phyloP scores from a whole-genome alignment of 2,797 vertebrate genomes.

The Anomalospiza imberbis region DNA sequence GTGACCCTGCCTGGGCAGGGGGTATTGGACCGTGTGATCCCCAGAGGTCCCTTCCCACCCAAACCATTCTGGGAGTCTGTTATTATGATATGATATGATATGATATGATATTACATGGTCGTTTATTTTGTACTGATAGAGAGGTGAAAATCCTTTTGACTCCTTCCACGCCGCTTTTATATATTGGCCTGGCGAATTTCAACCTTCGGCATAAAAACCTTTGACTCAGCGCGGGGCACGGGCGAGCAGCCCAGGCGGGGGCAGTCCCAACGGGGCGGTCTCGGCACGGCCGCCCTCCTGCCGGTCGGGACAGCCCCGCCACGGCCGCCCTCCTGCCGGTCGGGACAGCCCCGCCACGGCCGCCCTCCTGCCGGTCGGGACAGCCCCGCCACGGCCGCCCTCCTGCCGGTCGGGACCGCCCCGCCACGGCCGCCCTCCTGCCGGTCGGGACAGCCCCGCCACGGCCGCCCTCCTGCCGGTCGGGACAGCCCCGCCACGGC shows the following conservation, averaged over 20 bases:
- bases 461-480: too few species aligned
- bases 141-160: neutral
- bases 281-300: rapidly evolving
- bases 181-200: neutral
- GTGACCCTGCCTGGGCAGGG: neutral
- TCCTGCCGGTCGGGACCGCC: neutral
- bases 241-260: rapidly evolving
- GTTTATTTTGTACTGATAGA: neutral
- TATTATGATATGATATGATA: too few species aligned
- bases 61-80: neutral
- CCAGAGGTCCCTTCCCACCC: neutral
- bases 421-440: too few species aligned
- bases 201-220: neutral
- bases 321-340: neutral
- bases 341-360: neutral
- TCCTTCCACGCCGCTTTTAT: neutral
- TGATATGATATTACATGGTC: too few species aligned
- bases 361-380: neutral
- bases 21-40: too few species aligned
- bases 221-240: rapidly evolving
- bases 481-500: too few species aligned
- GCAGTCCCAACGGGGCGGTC: rapidly evolving
- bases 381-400: neutral
- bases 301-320: neutral
- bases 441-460: neutral